A percentile compares a stretch with the other conserved stretches of the same genome.
Evolutionary conservation across 2,797 vertebrate genomes (phyloP).

Genomic region (Austrolebias charrua): DNA sequence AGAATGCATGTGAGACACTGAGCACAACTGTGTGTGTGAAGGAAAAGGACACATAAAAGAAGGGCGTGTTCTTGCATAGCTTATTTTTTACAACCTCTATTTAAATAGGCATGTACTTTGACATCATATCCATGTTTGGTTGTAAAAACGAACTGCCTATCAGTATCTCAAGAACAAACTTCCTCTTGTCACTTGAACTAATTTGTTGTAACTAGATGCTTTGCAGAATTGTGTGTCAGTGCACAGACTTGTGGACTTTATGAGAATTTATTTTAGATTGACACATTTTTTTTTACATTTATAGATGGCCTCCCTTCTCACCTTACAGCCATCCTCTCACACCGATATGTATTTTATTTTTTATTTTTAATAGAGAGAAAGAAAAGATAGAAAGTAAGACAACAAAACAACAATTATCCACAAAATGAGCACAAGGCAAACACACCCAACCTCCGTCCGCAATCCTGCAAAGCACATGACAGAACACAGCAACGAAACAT

Average conservation of each 20-base stretch:
- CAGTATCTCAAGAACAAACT: slow-evolving; percentile 35
- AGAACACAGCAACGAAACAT: no score
- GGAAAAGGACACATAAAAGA: slow-evolving; percentile 2
- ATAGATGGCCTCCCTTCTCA: no score
- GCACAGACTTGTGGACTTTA: background rate
- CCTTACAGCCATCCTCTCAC: no score
- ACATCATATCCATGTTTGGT: slow-evolving; percentile 2
- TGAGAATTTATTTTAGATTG: background rate
- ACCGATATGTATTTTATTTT: no score
- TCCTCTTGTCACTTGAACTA: slow-evolving; percentile 47
- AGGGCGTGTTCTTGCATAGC: slow-evolving; percentile 24
- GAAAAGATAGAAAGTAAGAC: no score
- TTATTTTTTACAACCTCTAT: slow-evolving; percentile 36
- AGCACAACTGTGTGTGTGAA: slow-evolving; percentile 4
- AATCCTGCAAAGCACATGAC: no score
- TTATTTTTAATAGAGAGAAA: no score
- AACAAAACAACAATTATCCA: no score
- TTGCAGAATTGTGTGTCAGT: slow-evolving; percentile 15
- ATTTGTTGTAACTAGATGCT: slow-evolving; percentile 23
- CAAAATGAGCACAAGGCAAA: no score
- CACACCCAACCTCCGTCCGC: no score
- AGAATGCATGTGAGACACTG: slow-evolving; percentile 13
- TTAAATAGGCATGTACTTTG: slow-evolving; percentile 30
- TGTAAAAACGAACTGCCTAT: slow-evolving; percentile 12
- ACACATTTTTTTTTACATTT: no score